phyloP scores from a whole-genome alignment of 2,113 vertebrate species.

The Melanotaenia duboulayi region DNA sequence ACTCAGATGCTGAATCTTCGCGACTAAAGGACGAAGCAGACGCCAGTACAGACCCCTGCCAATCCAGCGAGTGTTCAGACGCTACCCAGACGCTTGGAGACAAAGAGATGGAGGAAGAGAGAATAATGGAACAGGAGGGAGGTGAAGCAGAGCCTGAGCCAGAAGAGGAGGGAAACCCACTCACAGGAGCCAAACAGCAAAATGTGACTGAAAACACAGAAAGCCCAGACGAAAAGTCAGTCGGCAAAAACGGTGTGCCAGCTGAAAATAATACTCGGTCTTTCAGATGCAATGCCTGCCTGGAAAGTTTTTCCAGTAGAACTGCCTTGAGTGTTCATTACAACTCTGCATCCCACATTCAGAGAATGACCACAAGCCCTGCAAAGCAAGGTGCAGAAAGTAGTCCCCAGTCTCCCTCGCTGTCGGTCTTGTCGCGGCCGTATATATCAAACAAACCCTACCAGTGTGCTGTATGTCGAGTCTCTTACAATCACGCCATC shows the following conservation, averaged over 20 bases:
- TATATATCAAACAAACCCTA: slow-evolving; percentile 88
- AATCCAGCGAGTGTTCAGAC: slow-evolving; percentile 60
- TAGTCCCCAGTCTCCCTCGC: slow-evolving; percentile 31
- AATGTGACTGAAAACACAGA: slow-evolving; percentile 66
- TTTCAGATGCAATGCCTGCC: slow-evolving; percentile 90
- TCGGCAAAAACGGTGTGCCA: slow-evolving; percentile 66
- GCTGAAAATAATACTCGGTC: slow-evolving; percentile 77
- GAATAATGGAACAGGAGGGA: slow-evolving; percentile 65
- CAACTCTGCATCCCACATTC: slow-evolving; percentile 90
- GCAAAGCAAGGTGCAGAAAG: slow-evolving; percentile 71
- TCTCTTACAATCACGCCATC: slow-evolving; percentile 94
- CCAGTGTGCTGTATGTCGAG: slow-evolving; percentile 89
- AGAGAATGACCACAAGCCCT: slow-evolving; percentile 87
- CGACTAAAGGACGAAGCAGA: slow-evolving; percentile 68
- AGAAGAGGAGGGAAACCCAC: slow-evolving; percentile 67
- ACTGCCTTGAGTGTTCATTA: slow-evolving; percentile 90
- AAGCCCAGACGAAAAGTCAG: slow-evolving; percentile 63
- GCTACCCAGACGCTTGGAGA: slow-evolving; percentile 53
- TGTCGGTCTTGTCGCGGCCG: slow-evolving; percentile 64
- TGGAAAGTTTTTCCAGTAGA: slow-evolving; percentile 89
- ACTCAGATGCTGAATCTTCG: slow-evolving; percentile 73
- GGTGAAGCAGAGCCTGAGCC: slow-evolving; percentile 56
- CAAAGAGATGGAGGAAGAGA: slow-evolving; percentile 75
- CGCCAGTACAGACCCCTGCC: slow-evolving; percentile 63
- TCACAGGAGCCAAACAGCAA: slow-evolving; percentile 59